Percentiles rank a stretch among this genome's conserved stretches.
These are phyloP conservation scores for Ruditapes philippinarum DNA, from an alignment of 1,140 invertebrate species.

Conservation along the genomic window DNA sequence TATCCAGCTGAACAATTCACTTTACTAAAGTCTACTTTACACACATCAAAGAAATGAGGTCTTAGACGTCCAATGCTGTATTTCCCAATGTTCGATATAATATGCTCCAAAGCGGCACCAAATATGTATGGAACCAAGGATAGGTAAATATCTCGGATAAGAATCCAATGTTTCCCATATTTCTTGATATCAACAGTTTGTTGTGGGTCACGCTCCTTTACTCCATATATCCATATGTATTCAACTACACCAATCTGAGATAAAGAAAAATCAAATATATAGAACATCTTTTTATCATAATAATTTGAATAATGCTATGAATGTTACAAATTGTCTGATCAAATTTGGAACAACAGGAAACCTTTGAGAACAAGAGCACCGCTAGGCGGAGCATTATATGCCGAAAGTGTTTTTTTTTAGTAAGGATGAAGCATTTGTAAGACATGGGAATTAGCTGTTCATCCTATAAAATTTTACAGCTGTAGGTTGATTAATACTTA, in stretches of 20 bases:
- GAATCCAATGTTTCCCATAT: conserved; percentile 3
- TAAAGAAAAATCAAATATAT: too few relatives aligned
- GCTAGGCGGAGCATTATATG: too few relatives aligned
- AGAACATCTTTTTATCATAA: too few relatives aligned
- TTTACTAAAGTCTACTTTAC: conserved; percentile 77
- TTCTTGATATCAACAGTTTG: neutral
- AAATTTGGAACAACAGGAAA: too few relatives aligned
- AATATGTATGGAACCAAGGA: conserved; percentile 92
- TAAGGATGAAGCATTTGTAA: too few relatives aligned
- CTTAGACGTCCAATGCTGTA: conserved; percentile 96
- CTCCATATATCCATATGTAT: conserved; percentile 9
- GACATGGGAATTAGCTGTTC: too few relatives aligned
- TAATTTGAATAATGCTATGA: too few relatives aligned
- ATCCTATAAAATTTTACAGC: too few relatives aligned
- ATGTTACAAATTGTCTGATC: too few relatives aligned
- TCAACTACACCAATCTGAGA: conserved; percentile 51
- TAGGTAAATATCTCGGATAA: conserved; percentile 62
- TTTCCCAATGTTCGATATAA: conserved; percentile 96
- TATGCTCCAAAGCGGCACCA: conserved; percentile 91
- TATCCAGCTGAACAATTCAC: conserved; percentile 62
- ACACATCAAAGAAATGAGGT: conserved; percentile 94
- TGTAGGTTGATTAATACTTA: too few relatives aligned
- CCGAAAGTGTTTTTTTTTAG: too few relatives aligned
- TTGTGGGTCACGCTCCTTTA: neutral
- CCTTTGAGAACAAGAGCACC: too few relatives aligned